phyloP scores from a whole-genome alignment of 2,797 vertebrate genomes.

The Lagocephalus sceleratus region DNA sequence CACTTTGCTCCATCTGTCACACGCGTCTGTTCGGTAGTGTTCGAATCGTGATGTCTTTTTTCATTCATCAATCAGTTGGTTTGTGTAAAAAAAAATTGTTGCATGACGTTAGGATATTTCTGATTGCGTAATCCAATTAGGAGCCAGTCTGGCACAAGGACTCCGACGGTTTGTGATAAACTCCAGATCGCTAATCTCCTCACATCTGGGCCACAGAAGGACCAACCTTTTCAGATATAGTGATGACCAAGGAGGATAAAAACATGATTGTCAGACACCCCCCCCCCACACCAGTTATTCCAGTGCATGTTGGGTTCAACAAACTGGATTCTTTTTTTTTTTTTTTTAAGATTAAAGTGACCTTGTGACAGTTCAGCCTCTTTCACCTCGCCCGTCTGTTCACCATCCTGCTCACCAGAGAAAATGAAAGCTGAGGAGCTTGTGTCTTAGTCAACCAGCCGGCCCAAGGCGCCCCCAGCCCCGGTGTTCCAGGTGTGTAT shows the following conservation, averaged over 20 bases:
- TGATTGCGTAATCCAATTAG: constrained; percentile 46
- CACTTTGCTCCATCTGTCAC: constrained; percentile 50
- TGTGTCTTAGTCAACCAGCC: constrained; percentile 29
- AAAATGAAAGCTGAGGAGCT: constrained; percentile 11
- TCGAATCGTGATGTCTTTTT: constrained; percentile 59
- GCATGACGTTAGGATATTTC: constrained; percentile 65
- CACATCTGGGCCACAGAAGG: no score
- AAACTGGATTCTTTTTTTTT: constrained; percentile 42
- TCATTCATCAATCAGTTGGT: constrained; percentile 1
- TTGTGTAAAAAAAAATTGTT: constrained; percentile 53
- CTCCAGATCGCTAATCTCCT: no score
- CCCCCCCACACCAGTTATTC: not conserved
- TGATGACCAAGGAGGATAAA: no score
- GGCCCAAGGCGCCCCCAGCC: constrained; percentile 6
- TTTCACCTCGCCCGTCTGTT: constrained; percentile 25
- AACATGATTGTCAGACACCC: no score
- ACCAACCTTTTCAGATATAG: not conserved
- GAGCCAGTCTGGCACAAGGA: constrained; percentile 1
- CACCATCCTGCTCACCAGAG: constrained; percentile 21
- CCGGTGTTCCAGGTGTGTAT: constrained; percentile 15
- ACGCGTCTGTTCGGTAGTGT: constrained; percentile 60
- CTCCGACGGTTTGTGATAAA: no score
- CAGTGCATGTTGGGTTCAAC: constrained; percentile 1
- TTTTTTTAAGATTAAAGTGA: constrained; percentile 67
- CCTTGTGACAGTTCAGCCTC: constrained; percentile 70